Percentiles rank a stretch among this genome's conserved stretches.
phyloP scores from a whole-genome alignment of 2,113 vertebrate species.

The Nycticorax nycticorax region DNA sequence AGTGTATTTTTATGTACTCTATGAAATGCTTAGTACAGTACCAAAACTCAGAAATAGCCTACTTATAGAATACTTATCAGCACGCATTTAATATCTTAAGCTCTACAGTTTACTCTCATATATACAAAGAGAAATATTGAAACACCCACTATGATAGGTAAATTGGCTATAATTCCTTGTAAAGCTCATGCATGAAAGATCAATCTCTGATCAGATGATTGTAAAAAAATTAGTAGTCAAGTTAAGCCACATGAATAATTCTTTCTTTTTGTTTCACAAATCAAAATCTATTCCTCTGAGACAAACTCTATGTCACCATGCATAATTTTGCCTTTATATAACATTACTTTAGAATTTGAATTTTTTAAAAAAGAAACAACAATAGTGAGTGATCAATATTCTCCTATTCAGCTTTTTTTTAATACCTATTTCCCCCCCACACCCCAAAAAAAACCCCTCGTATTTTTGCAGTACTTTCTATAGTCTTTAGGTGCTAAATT shows the following conservation, averaged over 20 bases:
- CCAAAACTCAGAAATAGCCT: not conserved
- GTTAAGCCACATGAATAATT: not conserved
- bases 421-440: not conserved
- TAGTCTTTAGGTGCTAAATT: not conserved
- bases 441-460: not conserved
- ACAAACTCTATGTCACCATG: not conserved
- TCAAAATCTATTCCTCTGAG: not conserved
- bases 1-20: not conserved
- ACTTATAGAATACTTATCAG: not conserved
- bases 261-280: not conserved
- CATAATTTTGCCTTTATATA: not conserved
- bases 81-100: not conserved
- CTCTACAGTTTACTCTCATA: not conserved
- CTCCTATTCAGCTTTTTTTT: not conserved
- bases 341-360: not conserved
- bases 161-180: not conserved
- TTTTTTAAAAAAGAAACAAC: not conserved
- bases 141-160: not conserved
- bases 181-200: not conserved
- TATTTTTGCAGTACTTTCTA: not conserved
- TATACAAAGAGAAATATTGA: not conserved
- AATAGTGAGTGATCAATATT: not conserved
- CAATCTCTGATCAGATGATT: not conserved
- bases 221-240: not conserved
- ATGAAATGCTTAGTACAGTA: not conserved